Conservation (phyloP, 2,888 invertebrate genomes). For the Pollenia labialis region DNA sequence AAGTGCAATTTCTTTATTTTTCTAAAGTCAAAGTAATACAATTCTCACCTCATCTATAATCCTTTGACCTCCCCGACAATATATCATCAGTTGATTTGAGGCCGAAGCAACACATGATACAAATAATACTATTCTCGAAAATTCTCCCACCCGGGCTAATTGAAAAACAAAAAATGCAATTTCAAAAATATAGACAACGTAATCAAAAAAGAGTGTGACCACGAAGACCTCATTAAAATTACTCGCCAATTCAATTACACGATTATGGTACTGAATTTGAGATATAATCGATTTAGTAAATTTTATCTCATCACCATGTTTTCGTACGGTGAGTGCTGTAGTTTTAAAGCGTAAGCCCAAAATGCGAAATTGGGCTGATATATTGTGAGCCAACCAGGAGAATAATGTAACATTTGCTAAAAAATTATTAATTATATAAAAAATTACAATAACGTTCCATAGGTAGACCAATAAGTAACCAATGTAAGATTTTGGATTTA, state of each 20-base stretch:
- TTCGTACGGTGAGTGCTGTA: not conserved
- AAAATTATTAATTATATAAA: slow-evolving; percentile 28
- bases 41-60: slow-evolving; percentile 69
- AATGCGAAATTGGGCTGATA: slow-evolving; percentile 70
- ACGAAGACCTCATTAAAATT: slow-evolving; percentile 62
- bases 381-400: slow-evolving; percentile 71
- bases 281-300: slow-evolving; percentile 19
- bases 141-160: slow-evolving; percentile 49
- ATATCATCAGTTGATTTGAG: slow-evolving; percentile 69
- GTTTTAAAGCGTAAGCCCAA: slow-evolving; percentile 57
- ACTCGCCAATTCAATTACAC: slow-evolving; percentile 51
- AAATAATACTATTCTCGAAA: slow-evolving; percentile 50
- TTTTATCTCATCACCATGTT: not conserved
- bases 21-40: not conserved
- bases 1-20: slow-evolving; percentile 18
- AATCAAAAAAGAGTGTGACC: slow-evolving; percentile 68
- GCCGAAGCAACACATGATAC: slow-evolving; percentile 54
- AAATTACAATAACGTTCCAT: slow-evolving; percentile 51
- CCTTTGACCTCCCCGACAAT: slow-evolving; percentile 70
- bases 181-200: slow-evolving; percentile 62
- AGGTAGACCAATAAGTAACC: slow-evolving; percentile 55
- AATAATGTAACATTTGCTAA: slow-evolving; percentile 66
- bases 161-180: slow-evolving; percentile 68
- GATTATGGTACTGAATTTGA: slow-evolving; percentile 64
- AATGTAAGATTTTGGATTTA: slow-evolving; percentile 6